Conservation (phyloP, 2,113 vertebrate species). For the Colossoma macropomum region DNA sequence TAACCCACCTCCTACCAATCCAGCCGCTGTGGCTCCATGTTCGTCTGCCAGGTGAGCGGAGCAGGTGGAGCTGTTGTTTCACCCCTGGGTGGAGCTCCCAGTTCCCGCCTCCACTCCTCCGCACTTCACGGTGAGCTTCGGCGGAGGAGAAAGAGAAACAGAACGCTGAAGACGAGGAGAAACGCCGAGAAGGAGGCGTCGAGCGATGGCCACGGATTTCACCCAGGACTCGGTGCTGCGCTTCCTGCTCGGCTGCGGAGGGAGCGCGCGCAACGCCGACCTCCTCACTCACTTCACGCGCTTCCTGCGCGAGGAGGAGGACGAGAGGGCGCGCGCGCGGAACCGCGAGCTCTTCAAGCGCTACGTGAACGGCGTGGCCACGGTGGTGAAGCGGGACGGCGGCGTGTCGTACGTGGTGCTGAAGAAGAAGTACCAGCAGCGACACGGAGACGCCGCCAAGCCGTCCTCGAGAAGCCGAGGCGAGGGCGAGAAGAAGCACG, state of each 20-base stretch:
- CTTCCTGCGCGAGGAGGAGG: conserved; percentile 80
- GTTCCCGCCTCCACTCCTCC: no score
- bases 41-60: no score
- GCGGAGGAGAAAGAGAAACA: no score
- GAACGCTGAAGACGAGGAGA: neutral
- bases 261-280: conserved; percentile 83
- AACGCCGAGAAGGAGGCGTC: conserved; percentile 42
- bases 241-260: conserved; percentile 82
- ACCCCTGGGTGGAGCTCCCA: no score
- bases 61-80: no score
- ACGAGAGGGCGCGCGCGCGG: conserved; percentile 62
- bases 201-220: conserved; percentile 85
- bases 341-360: conserved; percentile 89
- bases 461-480: no score
- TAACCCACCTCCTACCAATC: no score
- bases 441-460: conserved; percentile 71
- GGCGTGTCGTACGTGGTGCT: conserved; percentile 81
- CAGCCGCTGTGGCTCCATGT: no score
- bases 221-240: conserved; percentile 86
- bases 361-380: conserved; percentile 90
- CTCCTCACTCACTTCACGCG: conserved; percentile 82
- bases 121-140: no score
- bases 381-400: conserved; percentile 82
- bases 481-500: neutral
- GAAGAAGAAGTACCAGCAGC: conserved; percentile 77